Conservation (phyloP, 2,113 vertebrate species). For the Eleginops maclovinus region DNA sequence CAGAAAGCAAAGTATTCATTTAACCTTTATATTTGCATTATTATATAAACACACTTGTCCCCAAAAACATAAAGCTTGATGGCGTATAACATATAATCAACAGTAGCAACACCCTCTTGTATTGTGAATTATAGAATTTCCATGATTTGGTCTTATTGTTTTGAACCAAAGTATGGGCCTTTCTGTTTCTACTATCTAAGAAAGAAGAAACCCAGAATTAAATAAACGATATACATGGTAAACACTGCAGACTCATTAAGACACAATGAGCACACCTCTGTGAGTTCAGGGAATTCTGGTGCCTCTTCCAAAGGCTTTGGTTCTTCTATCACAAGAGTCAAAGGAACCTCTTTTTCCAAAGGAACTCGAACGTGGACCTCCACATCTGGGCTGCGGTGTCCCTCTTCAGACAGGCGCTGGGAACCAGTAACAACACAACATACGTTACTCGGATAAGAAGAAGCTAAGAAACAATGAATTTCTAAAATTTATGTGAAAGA, state of each 20-base stretch:
- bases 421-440: neutral
- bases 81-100: neutral
- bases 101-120: too few relatives aligned
- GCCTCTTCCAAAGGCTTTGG: conserved; percentile 77
- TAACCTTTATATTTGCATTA: neutral
- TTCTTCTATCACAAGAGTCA: conserved; percentile 81
- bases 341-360: conserved; percentile 94
- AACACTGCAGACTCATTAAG: neutral
- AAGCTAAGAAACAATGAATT: neutral
- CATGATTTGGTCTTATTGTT: neutral
- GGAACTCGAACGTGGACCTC: conserved; percentile 92
- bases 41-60: neutral
- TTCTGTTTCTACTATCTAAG: too few relatives aligned
- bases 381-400: conserved; percentile 81
- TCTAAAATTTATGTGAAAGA: neutral
- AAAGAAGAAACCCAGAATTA: neutral
- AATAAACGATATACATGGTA: neutral
- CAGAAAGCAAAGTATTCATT: neutral
- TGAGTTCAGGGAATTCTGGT: conserved; percentile 92
- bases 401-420: conserved; percentile 89
- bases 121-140: neutral
- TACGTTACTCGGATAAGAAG: neutral
- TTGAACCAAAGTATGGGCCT: neutral
- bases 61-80: neutral
- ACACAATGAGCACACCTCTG: conserved; percentile 82